A percentile compares a stretch with the other conserved stretches of the same genome.
Conservation (phyloP, 2,797 vertebrate genomes). For the Chiroxiphia lanceolata region DNA sequence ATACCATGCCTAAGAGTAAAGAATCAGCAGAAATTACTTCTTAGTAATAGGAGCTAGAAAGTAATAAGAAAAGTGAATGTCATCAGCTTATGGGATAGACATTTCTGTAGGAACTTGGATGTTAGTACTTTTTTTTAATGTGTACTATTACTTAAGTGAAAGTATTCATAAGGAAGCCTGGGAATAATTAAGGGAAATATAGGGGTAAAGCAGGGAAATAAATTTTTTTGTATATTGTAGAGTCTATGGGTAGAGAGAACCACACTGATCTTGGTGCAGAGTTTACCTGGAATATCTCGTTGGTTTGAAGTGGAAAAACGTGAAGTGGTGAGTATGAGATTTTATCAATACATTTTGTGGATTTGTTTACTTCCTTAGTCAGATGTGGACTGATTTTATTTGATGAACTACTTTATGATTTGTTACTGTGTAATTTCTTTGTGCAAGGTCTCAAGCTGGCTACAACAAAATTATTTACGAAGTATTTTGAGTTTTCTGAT, state of each 20-base stretch:
- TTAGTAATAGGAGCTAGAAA: not conserved
- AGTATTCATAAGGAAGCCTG: not conserved
- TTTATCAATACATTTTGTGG: not conserved
- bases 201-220: not conserved
- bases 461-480: not conserved
- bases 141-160: not conserved
- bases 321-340: constrained; percentile 88
- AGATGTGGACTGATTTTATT: not conserved
- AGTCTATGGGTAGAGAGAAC: constrained; percentile 99
- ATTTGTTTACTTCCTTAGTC: not conserved
- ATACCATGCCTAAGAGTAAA: not conserved
- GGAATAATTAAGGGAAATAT: not conserved
- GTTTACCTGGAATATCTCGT: constrained; percentile 96
- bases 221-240: constrained; percentile 70
- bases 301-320: constrained; percentile 99
- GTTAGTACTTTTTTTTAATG: not conserved
- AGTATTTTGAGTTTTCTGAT: not conserved
- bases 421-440: not conserved
- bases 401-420: not conserved
- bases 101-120: not conserved
- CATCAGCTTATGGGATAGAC: not conserved
- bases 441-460: not conserved
- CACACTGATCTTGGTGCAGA: constrained; percentile 94
- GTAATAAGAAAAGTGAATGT: not conserved
- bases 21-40: not conserved